Conservation (phyloP, 2,113 vertebrate species). For the Larimichthys crocea region DNA sequence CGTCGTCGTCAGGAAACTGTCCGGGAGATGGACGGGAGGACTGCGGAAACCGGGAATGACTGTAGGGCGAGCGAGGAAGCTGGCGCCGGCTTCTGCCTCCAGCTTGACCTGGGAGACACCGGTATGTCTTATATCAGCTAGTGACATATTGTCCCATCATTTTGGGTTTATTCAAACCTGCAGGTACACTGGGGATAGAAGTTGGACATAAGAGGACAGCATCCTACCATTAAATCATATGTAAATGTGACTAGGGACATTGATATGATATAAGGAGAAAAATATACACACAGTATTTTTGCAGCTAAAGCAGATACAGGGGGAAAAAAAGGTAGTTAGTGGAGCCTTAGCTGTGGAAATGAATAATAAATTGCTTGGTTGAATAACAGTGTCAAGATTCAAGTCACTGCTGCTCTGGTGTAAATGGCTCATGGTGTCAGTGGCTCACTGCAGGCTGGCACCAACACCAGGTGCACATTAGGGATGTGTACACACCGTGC, state of each 20-base stretch:
- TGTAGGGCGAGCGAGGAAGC: slow-evolving; percentile 53
- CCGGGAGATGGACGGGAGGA: slow-evolving; percentile 69
- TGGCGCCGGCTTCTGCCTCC: slow-evolving; percentile 43
- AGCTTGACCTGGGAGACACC: slow-evolving; percentile 68
- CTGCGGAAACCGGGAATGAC: slow-evolving; percentile 54
- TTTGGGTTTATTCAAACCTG: neutral
- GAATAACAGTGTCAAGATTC: slow-evolving; percentile 53
- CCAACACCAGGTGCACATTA: slow-evolving; percentile 23
- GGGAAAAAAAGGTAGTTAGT: neutral
- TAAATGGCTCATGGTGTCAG: slow-evolving; percentile 23
- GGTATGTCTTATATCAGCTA: slow-evolving; percentile 36
- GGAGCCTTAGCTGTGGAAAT: slow-evolving; percentile 33
- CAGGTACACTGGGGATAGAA: neutral
- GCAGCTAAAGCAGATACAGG: neutral
- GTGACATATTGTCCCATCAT: too few relatives aligned
- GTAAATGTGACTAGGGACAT: neutral
- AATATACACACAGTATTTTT: neutral
- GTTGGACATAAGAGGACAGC: slow-evolving; percentile 17
- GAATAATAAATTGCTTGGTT: slow-evolving; percentile 65
- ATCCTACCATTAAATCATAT: neutral
- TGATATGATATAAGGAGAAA: neutral
- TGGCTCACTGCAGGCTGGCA: slow-evolving; percentile 39
- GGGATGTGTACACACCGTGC: slow-evolving; percentile 1
- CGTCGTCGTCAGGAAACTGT: slow-evolving; percentile 30
- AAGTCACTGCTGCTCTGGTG: slow-evolving; percentile 23